Conservation (phyloP, 2,113 vertebrate genomes). For the Candoia aspera region DNA sequence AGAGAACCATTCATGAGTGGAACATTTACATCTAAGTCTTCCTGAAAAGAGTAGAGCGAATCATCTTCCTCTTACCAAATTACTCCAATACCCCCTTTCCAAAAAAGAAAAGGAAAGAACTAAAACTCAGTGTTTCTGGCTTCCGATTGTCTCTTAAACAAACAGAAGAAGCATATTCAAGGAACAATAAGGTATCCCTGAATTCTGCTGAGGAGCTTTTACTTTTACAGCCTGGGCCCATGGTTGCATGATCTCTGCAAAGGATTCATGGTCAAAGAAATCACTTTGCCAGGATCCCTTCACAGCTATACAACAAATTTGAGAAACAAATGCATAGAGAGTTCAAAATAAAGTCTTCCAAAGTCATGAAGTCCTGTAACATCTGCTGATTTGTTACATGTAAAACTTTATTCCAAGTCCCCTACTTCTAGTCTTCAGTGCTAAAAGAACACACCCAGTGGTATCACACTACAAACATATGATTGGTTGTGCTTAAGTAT, state of each 20-base stretch:
- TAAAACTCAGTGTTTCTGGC: background rate
- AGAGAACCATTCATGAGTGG: slow-evolving; percentile 4
- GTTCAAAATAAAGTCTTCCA: background rate
- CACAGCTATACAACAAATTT: background rate
- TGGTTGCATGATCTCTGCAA: background rate
- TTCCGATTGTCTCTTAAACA: background rate
- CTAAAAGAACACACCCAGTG: background rate
- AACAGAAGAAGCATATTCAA: background rate
- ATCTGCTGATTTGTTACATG: background rate
- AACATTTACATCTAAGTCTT: slow-evolving; percentile 42
- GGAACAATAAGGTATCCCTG: background rate
- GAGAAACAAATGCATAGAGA: background rate
- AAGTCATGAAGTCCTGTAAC: background rate
- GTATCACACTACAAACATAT: background rate
- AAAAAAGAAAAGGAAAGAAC: slow-evolving; percentile 1
- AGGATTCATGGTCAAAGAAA: background rate
- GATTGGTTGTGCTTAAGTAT: background rate
- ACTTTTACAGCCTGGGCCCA: background rate
- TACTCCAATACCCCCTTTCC: background rate
- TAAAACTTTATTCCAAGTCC: background rate
- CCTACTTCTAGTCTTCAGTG: background rate
- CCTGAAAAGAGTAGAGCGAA: slow-evolving; percentile 9
- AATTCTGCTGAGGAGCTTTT: background rate
- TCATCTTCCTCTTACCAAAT: background rate
- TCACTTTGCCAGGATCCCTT: background rate